phyloP scores from a whole-genome alignment of 2,888 invertebrate genomes.

The Netelia inedita region DNA sequence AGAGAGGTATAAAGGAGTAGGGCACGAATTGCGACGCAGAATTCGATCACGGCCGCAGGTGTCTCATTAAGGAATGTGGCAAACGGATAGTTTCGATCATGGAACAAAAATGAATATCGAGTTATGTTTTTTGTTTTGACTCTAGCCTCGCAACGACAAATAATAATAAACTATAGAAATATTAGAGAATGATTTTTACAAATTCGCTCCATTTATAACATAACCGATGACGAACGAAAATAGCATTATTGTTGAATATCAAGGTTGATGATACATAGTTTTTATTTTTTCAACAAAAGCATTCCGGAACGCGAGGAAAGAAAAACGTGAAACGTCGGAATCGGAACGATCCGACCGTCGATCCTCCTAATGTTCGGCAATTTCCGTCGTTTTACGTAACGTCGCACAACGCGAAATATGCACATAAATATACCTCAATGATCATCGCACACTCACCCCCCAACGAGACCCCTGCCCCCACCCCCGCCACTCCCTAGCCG shows the following conservation, averaged over 20 bases:
- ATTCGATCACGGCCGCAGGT: slow-evolving; percentile 42
- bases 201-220: background rate
- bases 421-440: background rate
- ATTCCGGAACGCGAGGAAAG: background rate
- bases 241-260: background rate
- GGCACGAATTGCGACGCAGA: slow-evolving; percentile 30
- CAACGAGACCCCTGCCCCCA: background rate
- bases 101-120: background rate
- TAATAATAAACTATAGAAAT: background rate
- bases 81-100: background rate
- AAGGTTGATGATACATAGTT: background rate
- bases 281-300: background rate
- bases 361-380: slow-evolving; percentile 47
- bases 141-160: background rate
- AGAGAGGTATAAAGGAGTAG: background rate
- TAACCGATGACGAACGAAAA: no score
- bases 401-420: slow-evolving; percentile 26
- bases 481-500: background rate
- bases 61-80: slow-evolving; percentile 13
- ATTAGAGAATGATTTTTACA: background rate
- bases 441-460: background rate
- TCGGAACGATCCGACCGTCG: background rate
- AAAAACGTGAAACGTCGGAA: slow-evolving; percentile 13
- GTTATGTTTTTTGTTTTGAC: background rate
- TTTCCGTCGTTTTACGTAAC: slow-evolving; percentile 57